A percentile compares a stretch with the other conserved stretches of the same genome.
These are phyloP conservation scores for Sciurus niger DNA, from an alignment of 2,113 vertebrate species.

Conservation along the genomic window DNA sequence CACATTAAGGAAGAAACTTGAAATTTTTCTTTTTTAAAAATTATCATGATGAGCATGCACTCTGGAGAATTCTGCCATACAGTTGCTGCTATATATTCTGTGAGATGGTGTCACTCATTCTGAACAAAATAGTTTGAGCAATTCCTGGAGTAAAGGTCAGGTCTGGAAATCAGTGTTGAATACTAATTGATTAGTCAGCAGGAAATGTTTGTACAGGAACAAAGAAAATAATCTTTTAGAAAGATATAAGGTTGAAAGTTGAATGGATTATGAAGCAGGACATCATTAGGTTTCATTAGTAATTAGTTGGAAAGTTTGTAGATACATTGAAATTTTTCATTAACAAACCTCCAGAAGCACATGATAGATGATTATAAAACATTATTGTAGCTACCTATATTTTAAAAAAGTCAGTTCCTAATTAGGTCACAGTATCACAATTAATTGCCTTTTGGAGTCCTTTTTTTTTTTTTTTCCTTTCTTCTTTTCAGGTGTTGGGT, in stretches of 20 bases:
- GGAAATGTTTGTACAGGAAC: neutral
- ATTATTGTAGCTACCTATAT: neutral
- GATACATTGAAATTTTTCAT: slow-evolving; percentile 34
- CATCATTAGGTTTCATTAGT: neutral
- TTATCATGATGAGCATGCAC: neutral
- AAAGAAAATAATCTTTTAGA: neutral
- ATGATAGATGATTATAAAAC: neutral
- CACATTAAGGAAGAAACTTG: neutral
- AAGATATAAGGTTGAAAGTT: neutral
- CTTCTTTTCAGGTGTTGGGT: too few relatives aligned
- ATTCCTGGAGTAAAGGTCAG: neutral
- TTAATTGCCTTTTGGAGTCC: slow-evolving; percentile 1
- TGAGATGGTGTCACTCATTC: neutral
- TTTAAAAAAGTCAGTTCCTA: neutral
- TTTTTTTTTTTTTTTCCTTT: neutral
- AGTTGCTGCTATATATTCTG: neutral
- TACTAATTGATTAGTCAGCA: neutral
- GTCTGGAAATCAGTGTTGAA: neutral
- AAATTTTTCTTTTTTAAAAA: neutral
- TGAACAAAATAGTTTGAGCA: neutral
- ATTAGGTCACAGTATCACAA: neutral
- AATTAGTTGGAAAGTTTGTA: neutral
- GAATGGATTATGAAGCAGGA: neutral
- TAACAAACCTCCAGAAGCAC: neutral
- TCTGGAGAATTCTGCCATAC: neutral